Evolutionary conservation across 2,888 invertebrate genomes (phyloP).

Genomic region (Cyclophora albipunctata): DNA sequence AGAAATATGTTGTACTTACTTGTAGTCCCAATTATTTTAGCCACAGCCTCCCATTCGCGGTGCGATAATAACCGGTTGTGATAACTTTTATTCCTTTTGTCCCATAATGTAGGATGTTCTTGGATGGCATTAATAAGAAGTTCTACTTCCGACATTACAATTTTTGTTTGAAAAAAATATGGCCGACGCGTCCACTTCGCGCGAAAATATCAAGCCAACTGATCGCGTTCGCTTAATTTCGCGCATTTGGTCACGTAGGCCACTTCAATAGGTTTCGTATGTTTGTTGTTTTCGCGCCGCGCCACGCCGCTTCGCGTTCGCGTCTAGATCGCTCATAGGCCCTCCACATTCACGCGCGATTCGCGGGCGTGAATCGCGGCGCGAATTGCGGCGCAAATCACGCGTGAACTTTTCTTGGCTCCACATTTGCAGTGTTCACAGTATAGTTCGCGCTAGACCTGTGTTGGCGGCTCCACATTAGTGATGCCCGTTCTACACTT

Average conservation of each 20-base stretch:
- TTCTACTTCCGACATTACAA: not conserved
- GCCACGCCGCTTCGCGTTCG: not conserved
- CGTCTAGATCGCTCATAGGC: slow-evolving; percentile 3
- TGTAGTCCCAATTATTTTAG: slow-evolving; percentile 13
- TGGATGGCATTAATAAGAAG: slow-evolving; percentile 6
- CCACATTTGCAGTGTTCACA: slow-evolving; percentile 2
- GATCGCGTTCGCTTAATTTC: no score
- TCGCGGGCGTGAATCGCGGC: no score
- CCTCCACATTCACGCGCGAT: no score
- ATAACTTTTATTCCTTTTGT: slow-evolving; percentile 14
- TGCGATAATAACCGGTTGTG: slow-evolving; percentile 14
- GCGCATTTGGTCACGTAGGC: slow-evolving; percentile 7
- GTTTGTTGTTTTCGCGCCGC: slow-evolving; percentile 8
- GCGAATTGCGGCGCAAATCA: not conserved
- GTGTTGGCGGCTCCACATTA: not conserved
- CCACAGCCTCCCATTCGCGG: slow-evolving; percentile 11
- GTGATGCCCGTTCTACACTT: not conserved
- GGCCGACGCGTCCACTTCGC: slow-evolving; percentile 5
- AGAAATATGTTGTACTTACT: no score
- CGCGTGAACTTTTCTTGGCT: not conserved
- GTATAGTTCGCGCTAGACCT: not conserved
- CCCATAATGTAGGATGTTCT: slow-evolving; percentile 12
- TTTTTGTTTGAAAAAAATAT: not conserved
- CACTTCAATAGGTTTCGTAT: slow-evolving; percentile 6
- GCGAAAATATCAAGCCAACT: no score